phyloP scores from a whole-genome alignment of 1,140 invertebrate genomes.

The Galendromus occidentalis region DNA sequence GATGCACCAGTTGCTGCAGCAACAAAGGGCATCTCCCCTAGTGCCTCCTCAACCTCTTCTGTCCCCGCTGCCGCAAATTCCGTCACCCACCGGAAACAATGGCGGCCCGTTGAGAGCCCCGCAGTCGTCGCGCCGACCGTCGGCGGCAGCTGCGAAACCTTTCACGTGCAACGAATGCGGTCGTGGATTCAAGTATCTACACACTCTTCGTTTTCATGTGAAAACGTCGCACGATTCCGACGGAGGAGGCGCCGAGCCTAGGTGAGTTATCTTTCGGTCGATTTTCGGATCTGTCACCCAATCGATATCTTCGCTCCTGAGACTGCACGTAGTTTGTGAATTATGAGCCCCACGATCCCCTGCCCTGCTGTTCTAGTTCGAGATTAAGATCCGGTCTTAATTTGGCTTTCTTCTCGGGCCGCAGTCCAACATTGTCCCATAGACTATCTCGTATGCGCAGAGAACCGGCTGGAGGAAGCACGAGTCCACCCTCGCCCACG shows the following conservation, averaged over 20 bases:
- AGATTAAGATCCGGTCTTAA: too few relatives aligned
- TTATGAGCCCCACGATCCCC: too few relatives aligned
- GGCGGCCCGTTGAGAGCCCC: not conserved
- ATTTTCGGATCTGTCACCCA: too few relatives aligned
- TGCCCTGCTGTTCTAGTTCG: too few relatives aligned
- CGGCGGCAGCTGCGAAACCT: conserved; percentile 1
- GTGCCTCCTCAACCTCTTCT: not conserved
- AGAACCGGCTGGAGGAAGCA: not conserved
- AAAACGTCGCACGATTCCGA: conserved; percentile 4
- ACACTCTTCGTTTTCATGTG: conserved; percentile 1
- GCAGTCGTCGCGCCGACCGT: not conserved
- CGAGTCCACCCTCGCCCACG: not conserved
- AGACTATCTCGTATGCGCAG: conserved; percentile 4
- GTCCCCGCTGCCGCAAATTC: not conserved
- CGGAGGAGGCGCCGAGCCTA: not conserved
- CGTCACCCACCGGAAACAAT: not conserved
- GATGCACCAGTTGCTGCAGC: conserved; percentile 9
- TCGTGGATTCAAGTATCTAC: conserved; percentile 1
- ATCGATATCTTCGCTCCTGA: too few relatives aligned
- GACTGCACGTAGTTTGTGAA: too few relatives aligned
- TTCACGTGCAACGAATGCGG: conserved; percentile 4
- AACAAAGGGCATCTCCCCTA: not conserved
- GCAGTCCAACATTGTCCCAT: conserved; percentile 2
- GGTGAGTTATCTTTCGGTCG: not conserved
- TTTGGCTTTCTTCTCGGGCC: not conserved